Evolutionary conservation across 2,113 vertebrate genomes (phyloP), one percentile per base, ranked within the genome.

Genomic region (Leptodactylus fuscus): DNA sequence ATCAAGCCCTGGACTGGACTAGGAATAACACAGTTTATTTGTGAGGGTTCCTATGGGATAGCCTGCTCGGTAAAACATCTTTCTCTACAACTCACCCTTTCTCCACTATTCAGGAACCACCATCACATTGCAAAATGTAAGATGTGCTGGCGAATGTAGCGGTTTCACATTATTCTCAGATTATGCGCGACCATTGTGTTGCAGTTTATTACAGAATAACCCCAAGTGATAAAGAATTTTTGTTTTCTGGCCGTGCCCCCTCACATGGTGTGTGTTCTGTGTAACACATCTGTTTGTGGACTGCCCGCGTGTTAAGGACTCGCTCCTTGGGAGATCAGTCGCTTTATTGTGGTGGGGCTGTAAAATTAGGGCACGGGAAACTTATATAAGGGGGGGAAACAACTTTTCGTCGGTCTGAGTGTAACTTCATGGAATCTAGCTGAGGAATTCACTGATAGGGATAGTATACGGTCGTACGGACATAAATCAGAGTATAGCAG

Each of bases 361-460:
- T 85, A 80, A 85, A 69, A 71, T 44, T 69, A 32, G 22, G 44
- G 48, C 83, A 85, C 36, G 62, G 29, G 58, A 79, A 55, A 75
- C 62, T 55, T 62, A 85, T 44, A 44, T 18, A 22, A 67, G 58
- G 76, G 65, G 67, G 82, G 49, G 76, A 58, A 60, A 55, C 29
- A 32, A 58, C 65, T 71, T 73, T 80, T 80, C 29, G 22, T 58
- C 36, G 60, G 36, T 70, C 60, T 85, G 29, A 69, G 48, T 29
- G 41, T 60, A 83, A 46, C 73, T 69, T 34, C 46, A 49, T 55
- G 46, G 41, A 67, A 62, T 85, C 82, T 85, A 73, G 74, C 73
- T 27, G 55, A 78, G 83, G 83, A 85, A 85, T 85, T 85, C 74
- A 55, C 83, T 85, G 83, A 85, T 85, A 85, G 49, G 67, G 32